A percentile compares a stretch with the other conserved stretches of the same genome.
Conservation (phyloP, 1,140 invertebrate species). For the Sarcophaga bullata region DNA sequence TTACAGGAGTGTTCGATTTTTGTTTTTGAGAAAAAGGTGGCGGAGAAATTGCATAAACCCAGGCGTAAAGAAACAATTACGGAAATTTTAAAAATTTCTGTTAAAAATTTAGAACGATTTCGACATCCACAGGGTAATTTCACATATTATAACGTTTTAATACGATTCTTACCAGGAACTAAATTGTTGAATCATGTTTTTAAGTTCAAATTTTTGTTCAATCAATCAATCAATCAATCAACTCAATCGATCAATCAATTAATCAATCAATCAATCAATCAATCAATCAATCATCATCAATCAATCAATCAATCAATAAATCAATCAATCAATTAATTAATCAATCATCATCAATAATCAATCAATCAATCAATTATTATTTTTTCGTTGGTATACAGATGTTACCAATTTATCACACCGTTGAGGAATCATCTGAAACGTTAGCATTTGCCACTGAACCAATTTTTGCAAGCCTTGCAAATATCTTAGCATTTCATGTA, state of each 20-base stretch:
- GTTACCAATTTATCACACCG: slow-evolving; percentile 77
- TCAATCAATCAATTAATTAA: too few species aligned
- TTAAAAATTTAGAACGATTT: slow-evolving; percentile 84
- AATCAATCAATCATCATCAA: too few species aligned
- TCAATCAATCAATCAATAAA: too few species aligned
- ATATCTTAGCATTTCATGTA: slow-evolving; percentile 83
- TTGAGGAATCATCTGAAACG: slow-evolving; percentile 86
- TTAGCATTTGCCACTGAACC: slow-evolving; percentile 93
- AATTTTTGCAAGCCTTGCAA: slow-evolving; percentile 86
- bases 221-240: too few species aligned
- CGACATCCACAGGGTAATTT: slow-evolving; percentile 84
- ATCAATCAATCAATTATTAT: too few species aligned
- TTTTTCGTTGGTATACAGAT: slow-evolving; percentile 65
- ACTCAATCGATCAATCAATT: too few species aligned
- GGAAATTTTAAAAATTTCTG: slow-evolving; percentile 85
- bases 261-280: too few species aligned
- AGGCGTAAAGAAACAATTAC: slow-evolving; percentile 91
- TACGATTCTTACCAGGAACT: too few species aligned
- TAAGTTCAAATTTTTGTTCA: too few species aligned
- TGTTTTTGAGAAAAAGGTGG: slow-evolving; percentile 92
- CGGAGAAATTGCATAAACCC: slow-evolving; percentile 94
- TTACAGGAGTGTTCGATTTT: slow-evolving; percentile 93
- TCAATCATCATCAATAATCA: too few species aligned
- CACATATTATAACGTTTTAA: too few species aligned
- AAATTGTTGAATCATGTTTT: too few species aligned